Base-by-base conservation (phyloP, 2,888 invertebrate species). In the Dermolepida albohirtum region DNA sequence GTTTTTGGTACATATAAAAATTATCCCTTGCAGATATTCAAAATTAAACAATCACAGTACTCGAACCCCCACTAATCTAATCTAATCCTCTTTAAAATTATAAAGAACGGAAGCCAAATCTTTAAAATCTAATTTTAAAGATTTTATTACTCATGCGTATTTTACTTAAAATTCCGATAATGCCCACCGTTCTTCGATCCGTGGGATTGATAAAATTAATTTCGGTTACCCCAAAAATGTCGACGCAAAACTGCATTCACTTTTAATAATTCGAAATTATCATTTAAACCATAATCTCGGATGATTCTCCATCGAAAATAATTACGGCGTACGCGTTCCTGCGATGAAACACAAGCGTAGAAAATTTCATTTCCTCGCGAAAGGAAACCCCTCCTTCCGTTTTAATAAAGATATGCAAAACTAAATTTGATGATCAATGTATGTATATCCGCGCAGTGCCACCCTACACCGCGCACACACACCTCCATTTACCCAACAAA, bases 401-500 rank as follows among this genome's bases (percentile, higher is more conserved):
- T 47, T 62, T 62, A 62, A 62, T 62, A 62, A 62, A 47, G 47
- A 62, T 47, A 47, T 47, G 47, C 59, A 62, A 62, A 62, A 49
- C 39, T 47, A 62, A 62, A 44, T 62, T 34, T 47, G 47, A 55
- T 55, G 55, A 62, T 62, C 47, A 62, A 62, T 62, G 59, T 22
- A 62, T 62, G 59, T 22, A 27, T 34, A 34, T 34, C 47, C n/a
- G 47, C 47, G 34, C 34, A 47, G 47, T 62, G 34, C 5, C 34
- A 8, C 6, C 44, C 16, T 47, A 47, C 16, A 14, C 14, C 44
- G 44, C 29, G 34, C 44, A 47, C 41, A 47, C 47, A 5, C 34
- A 6, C 34, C 1, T 22, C 22, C 22, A 43, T 59, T 34, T 8
- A 44, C 40, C 1, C 39, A 54, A 40, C 34, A 47, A 44, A 10